Evolutionary conservation across 2,888 invertebrate species (phyloP).

Genomic region (Rhamnusium bicolor): DNA sequence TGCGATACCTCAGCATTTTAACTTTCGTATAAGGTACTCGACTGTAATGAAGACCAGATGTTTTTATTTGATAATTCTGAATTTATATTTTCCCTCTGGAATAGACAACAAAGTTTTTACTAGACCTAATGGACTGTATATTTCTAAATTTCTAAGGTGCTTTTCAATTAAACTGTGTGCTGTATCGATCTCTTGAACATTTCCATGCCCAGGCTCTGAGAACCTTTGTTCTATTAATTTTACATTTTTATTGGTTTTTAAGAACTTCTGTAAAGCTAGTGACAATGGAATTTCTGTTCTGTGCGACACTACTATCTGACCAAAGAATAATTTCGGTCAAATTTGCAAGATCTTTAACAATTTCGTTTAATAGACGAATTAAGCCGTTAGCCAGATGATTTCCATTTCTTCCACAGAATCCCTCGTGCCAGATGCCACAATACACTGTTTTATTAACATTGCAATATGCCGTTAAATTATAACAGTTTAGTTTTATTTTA

Average conservation of each 20-base stretch:
- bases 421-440: slow-evolving; percentile 14
- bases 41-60: too few relatives aligned
- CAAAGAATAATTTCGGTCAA: background rate
- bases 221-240: slow-evolving; percentile 42
- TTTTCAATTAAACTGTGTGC: slow-evolving; percentile 43
- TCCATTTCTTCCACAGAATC: background rate
- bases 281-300: background rate
- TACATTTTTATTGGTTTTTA: slow-evolving; percentile 3
- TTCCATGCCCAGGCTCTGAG: slow-evolving; percentile 48
- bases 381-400: background rate
- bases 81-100: background rate
- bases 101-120: slow-evolving; percentile 33
- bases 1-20: too few relatives aligned
- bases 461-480: too few relatives aligned
- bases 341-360: background rate
- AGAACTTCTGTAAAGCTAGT: too few relatives aligned
- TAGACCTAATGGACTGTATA: slow-evolving; percentile 31
- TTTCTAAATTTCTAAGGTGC: slow-evolving; percentile 34
- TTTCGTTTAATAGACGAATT: background rate
- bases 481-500: too few relatives aligned
- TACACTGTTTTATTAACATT: too few relatives aligned
- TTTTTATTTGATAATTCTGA: too few relatives aligned
- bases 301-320: slow-evolving; percentile 1
- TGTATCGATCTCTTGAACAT: too few relatives aligned
- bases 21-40: too few relatives aligned